A percentile compares a stretch with the other conserved stretches of the same genome.
phyloP scores from a whole-genome alignment of 2,888 invertebrate species.

The Criorhina ranunculi region DNA sequence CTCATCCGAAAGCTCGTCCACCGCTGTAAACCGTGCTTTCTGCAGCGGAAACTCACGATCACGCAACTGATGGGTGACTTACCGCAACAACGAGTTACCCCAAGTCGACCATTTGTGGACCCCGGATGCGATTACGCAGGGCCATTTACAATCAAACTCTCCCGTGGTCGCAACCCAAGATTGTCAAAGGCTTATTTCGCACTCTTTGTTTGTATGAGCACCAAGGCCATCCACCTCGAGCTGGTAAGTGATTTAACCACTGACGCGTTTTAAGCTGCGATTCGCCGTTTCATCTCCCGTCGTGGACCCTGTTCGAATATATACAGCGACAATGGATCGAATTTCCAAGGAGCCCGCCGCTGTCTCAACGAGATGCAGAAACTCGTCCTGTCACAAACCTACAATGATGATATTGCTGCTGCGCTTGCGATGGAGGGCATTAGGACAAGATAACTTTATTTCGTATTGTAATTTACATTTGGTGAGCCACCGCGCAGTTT shows the following conservation, averaged over 20 bases:
- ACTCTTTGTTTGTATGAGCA: background rate
- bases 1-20: slow-evolving; percentile 33
- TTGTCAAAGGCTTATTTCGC: slow-evolving; percentile 2
- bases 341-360: slow-evolving; percentile 25
- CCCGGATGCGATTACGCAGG: too few species aligned
- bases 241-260: background rate
- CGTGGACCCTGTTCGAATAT: slow-evolving; percentile 42
- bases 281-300: slow-evolving; percentile 26
- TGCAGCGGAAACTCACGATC: slow-evolving; percentile 42
- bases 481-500: too few species aligned
- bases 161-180: slow-evolving; percentile 24
- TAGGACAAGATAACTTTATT: too few species aligned
- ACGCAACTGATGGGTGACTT: slow-evolving; percentile 59
- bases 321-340: slow-evolving; percentile 42
- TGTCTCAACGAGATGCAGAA: background rate
- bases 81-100: slow-evolving; percentile 28
- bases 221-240: background rate
- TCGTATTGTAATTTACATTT: too few species aligned
- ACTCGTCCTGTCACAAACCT: background rate
- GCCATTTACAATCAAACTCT: slow-evolving; percentile 53
- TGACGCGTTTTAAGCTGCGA: too few species aligned
- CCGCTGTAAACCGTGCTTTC: slow-evolving; percentile 58
- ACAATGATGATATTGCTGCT: background rate
- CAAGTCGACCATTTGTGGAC: too few species aligned
- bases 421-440: slow-evolving; percentile 22